These are phyloP conservation scores for Spodoptera exigua DNA, from an alignment of 2,888 invertebrate species.

Conservation along the genomic window DNA sequence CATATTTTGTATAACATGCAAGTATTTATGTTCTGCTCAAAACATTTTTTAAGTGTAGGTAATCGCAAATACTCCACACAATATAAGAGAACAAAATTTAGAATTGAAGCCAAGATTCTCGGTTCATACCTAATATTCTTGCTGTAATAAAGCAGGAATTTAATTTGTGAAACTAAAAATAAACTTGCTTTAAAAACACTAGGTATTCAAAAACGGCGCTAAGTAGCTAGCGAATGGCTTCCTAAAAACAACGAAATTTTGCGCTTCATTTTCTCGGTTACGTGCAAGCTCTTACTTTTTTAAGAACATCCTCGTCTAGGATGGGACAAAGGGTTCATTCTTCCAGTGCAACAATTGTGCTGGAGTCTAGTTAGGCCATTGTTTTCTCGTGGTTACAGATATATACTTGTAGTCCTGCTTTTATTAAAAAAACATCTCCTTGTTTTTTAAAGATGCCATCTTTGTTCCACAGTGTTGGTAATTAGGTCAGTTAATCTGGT, in stretches of 20 bases:
- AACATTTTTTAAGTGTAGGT: slow-evolving; percentile 25
- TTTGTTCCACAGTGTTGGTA: slow-evolving; percentile 38
- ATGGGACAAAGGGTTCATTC: slow-evolving; percentile 78
- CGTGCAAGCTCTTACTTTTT: slow-evolving; percentile 60
- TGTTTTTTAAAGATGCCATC: slow-evolving; percentile 27
- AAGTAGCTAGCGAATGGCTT: slow-evolving; percentile 18
- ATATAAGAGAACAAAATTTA: slow-evolving; percentile 25
- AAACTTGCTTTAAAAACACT: slow-evolving; percentile 9
- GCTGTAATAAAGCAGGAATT: slow-evolving; percentile 3
- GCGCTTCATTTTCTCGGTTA: slow-evolving; percentile 57
- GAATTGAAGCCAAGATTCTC: slow-evolving; percentile 35
- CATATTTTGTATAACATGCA: slow-evolving; percentile 41
- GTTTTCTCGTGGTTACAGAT: slow-evolving; percentile 69
- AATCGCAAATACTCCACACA: slow-evolving; percentile 7
- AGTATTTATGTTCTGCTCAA: slow-evolving; percentile 26
- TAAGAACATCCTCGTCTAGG: slow-evolving; percentile 69
- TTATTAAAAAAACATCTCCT: slow-evolving; percentile 65
- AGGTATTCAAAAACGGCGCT: slow-evolving; percentile 1
- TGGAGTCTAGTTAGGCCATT: slow-evolving; percentile 78
- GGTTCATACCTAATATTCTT: not conserved
- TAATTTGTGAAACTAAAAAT: slow-evolving; percentile 21
- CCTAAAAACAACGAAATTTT: slow-evolving; percentile 42
- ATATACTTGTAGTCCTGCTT: slow-evolving; percentile 56
- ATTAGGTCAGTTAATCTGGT: slow-evolving; percentile 55
- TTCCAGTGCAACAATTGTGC: slow-evolving; percentile 74